Evolutionary conservation across 2,888 invertebrate genomes (phyloP).

Genomic region (Drosophila macrospina): DNA sequence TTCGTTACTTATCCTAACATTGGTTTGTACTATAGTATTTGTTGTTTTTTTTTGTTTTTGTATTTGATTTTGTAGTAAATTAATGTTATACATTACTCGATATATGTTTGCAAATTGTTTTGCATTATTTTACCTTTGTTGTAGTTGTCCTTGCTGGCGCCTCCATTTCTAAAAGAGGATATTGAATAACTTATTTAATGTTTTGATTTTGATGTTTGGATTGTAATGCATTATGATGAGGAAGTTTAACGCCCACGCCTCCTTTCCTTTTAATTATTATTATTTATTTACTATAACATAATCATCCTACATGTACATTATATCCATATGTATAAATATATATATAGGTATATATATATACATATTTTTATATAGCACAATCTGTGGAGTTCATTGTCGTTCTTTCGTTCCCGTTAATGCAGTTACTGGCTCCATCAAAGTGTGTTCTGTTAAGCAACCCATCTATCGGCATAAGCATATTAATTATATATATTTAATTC

Average conservation of each 20-base stretch:
- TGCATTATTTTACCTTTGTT: slow-evolving; percentile 93
- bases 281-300: slow-evolving; percentile 23
- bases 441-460: neutral
- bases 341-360: neutral
- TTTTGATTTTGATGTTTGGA: slow-evolving; percentile 69
- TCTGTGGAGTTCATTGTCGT: neutral
- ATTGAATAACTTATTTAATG: slow-evolving; percentile 85
- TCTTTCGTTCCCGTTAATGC: neutral
- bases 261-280: neutral
- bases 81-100: slow-evolving; percentile 84
- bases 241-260: slow-evolving; percentile 40
- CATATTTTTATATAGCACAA: neutral
- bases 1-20: slow-evolving; percentile 19
- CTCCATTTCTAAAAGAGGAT: slow-evolving; percentile 90
- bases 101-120: slow-evolving; percentile 81
- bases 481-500: neutral
- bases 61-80: slow-evolving; percentile 72
- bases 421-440: neutral
- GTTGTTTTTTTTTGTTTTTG: slow-evolving; percentile 38
- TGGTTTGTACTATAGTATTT: neutral
- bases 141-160: slow-evolving; percentile 97
- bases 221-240: slow-evolving; percentile 72
- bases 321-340: slow-evolving; percentile 4
- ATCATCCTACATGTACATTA: slow-evolving; percentile 16
- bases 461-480: neutral